Evolutionary conservation across 1,140 invertebrate genomes (phyloP), one percentile per base, ranked within the genome.

Genomic region (Drosophila pallidifrons): DNA sequence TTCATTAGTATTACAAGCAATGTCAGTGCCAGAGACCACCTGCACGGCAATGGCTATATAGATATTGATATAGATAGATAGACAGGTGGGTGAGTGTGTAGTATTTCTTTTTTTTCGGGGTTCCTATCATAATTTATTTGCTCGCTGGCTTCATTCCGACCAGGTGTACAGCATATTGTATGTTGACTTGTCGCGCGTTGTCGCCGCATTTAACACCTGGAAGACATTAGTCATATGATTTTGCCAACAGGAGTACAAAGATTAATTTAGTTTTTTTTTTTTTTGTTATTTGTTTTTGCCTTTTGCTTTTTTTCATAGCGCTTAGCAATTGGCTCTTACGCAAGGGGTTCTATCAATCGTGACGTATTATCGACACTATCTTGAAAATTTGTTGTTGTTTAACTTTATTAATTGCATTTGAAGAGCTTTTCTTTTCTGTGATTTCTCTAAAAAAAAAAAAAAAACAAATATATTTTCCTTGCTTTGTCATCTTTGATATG

Each of bases 141-240:
- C 20, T 25, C 20, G 20, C 20, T 25, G 3, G 20, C 10, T 73
- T 67, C 64, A 43, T 60, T 68, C 30, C 30, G 65, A 10, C 65
- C 71, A 74, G 65, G 71, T 74, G 71, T 74, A 69, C 71, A 74
- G 71, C 55, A 68, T 69, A 60, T 13, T 52, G 28, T 7, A 52
- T 72, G 35, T 72, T 63, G 30, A 13, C 7, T n/a, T 43, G 41
- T 13, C 41, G 41, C n/a, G 3, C 38, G 11, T 46, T 38, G 60
- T 65, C 52, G 47, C 8, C 20, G 3, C n/a, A 46, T 32, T 52
- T 54, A 74, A 74, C 71, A 74, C 71, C 71, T 74, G 71, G 65
- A 69, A 54, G 32, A 49, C 32, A 69, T 74, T 74, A 69, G 65
- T 74, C 71, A 74, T 74, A 58, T 47, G 55, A 43, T 35, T 60